Percentiles rank a stretch among this genome's conserved stretches.
These are phyloP conservation scores for Sarcophaga bullata DNA, from an alignment of 1,140 invertebrate genomes.

Conservation along the genomic window DNA sequence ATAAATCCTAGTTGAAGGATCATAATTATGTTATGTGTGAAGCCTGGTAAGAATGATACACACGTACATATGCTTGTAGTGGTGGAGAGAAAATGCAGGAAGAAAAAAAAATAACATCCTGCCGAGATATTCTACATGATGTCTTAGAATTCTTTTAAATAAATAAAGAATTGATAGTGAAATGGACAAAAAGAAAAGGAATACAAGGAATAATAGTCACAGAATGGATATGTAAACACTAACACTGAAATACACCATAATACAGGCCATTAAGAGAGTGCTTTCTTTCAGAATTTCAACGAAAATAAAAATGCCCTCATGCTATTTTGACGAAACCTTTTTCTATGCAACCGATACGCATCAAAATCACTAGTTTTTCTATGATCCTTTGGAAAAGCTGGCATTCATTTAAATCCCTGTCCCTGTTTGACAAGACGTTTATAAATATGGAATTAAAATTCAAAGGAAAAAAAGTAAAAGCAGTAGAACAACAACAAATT, in stretches of 20 bases:
- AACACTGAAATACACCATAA: too few relatives aligned
- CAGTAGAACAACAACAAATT: too few relatives aligned
- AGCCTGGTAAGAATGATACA: not conserved
- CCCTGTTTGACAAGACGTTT: too few relatives aligned
- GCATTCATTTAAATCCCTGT: too few relatives aligned
- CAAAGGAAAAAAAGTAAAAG: too few relatives aligned
- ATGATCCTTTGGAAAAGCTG: too few relatives aligned
- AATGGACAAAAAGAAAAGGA: not conserved
- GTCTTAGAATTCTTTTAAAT: not conserved
- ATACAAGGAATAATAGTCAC: not conserved
- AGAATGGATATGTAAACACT: not conserved
- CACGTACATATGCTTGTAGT: not conserved
- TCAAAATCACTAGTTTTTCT: too few relatives aligned
- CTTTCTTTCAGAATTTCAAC: not conserved
- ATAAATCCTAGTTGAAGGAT: not conserved
- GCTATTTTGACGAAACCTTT: too few relatives aligned
- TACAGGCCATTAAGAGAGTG: not conserved
- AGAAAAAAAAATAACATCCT: not conserved
- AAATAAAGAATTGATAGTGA: not conserved
- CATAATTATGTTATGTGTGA: constrained; percentile 18
- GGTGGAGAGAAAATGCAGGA: not conserved
- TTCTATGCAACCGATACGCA: too few relatives aligned
- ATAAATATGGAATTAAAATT: too few relatives aligned
- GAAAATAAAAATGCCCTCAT: too few relatives aligned
- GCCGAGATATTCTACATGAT: not conserved